Percentiles rank a stretch among this genome's conserved stretches.
These are phyloP conservation scores for Sebastes itinus DNA, from an alignment of 2,797 vertebrate genomes.

Conservation along the genomic window DNA sequence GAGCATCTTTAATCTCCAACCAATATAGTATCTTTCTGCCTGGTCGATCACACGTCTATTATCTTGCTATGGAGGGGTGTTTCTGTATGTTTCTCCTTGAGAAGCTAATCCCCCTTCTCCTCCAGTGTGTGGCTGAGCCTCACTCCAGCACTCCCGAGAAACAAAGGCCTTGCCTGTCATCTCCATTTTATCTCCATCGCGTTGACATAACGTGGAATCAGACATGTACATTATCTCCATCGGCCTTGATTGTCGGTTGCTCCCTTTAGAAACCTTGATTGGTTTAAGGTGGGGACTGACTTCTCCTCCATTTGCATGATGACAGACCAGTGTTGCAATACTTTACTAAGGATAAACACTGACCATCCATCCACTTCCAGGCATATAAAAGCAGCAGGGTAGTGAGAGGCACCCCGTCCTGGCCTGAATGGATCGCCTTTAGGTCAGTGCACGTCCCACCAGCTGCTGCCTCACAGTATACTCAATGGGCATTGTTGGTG, in stretches of 20 bases:
- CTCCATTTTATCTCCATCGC: slow-evolving; percentile 48
- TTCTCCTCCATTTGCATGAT: slow-evolving; percentile 37
- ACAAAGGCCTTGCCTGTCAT: slow-evolving; percentile 47
- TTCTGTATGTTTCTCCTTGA: slow-evolving; percentile 50
- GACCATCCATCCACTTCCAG: slow-evolving; percentile 78
- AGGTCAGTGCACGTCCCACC: slow-evolving; percentile 77
- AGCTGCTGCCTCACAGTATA: slow-evolving; percentile 77
- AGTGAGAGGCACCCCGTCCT: slow-evolving; percentile 69
- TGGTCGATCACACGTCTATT: slow-evolving; percentile 69
- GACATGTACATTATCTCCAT: slow-evolving; percentile 38
- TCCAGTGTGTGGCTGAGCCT: slow-evolving; percentile 54
- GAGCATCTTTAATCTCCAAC: slow-evolving; percentile 62
- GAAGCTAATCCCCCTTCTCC: slow-evolving; percentile 59
- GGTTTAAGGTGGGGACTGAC: slow-evolving; percentile 3
- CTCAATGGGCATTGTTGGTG: slow-evolving; percentile 82
- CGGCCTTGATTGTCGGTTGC: neutral
- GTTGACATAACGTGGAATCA: slow-evolving; percentile 21
- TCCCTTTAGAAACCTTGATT: slow-evolving; percentile 5
- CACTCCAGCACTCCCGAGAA: slow-evolving; percentile 57
- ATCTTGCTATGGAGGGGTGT: slow-evolving; percentile 41
- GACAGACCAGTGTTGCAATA: slow-evolving; percentile 52
- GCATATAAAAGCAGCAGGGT: slow-evolving; percentile 69
- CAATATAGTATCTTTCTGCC: slow-evolving; percentile 67
- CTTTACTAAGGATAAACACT: slow-evolving; percentile 67
- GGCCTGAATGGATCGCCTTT: slow-evolving; percentile 75